Base-by-base conservation (phyloP, 2,888 invertebrate species). In the Chaetogeoica ovagalla region DNA sequence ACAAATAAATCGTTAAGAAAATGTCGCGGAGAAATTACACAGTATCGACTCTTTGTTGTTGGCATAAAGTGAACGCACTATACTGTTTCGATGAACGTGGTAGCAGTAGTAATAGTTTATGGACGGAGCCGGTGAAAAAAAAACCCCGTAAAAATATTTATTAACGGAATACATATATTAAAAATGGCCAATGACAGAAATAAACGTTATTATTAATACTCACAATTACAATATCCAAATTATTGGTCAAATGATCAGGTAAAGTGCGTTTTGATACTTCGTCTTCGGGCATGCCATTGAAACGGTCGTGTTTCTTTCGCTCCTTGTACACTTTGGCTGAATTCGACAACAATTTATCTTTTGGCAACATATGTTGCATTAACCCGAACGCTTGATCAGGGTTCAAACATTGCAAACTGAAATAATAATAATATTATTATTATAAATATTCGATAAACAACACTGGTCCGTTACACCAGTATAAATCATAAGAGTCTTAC, bases 221-320 rank as follows among this genome's bases (percentile, higher is more conserved):
- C 91, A 98, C 97, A 90, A 98, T 97, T 87, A 98, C 93, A 88
- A 98, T 97, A 90, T 98, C 98, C 87, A 98, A 91, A 89, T 96
- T 95, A 87, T 92, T 91, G 52, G 93, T 90, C 83, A 98, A 90
- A 88, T 97, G 96, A 89, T 98, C 98, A 82, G 98, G 97, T 86
- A 98, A 90, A 84, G 94, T 94, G 85, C 96, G 90, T 85, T 95
- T 93, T 82, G 94, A 92, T 69, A 98, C 96, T 89, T 98, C 97
- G 87, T 97, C 97, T 88, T 97, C 97, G 82, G 95, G 93, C 94
- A 97, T 94, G 82, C 96, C 96, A 89, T 96, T 95, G 88, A 96
- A 96, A 83, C 96, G 91, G 88, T 96, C 96, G 87, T 95, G 95
- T 87, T 95, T 95, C 89, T 96, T 96, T 85, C 95, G 90, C 87